A percentile compares a stretch with the other conserved stretches of the same genome.
Evolutionary conservation across 2,888 invertebrate species (phyloP).

Genomic region (Nasonia oneida): DNA sequence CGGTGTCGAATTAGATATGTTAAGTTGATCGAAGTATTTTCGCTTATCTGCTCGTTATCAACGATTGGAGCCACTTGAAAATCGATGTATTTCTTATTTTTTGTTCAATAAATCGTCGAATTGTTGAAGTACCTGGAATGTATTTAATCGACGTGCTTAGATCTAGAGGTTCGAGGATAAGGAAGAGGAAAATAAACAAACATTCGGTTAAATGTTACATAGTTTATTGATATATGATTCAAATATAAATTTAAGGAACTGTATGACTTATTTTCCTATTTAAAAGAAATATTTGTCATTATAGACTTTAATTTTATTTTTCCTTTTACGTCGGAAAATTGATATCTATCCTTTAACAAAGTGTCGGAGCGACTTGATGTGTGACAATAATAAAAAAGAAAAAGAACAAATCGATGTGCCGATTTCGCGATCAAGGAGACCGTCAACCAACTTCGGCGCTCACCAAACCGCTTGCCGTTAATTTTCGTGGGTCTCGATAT

Average conservation of each 20-base stretch:
- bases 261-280: slow-evolving; percentile 72
- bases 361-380: slow-evolving; percentile 61
- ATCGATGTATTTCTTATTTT: background rate
- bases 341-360: slow-evolving; percentile 53
- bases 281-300: slow-evolving; percentile 68
- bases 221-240: slow-evolving; percentile 76
- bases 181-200: slow-evolving; percentile 31
- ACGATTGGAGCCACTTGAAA: background rate
- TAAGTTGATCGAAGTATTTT: background rate
- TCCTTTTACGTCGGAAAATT: slow-evolving; percentile 56
- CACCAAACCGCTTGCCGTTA: background rate
- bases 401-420: slow-evolving; percentile 54
- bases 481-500: background rate
- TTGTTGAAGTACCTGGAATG: background rate
- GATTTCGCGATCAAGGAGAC: slow-evolving; percentile 54
- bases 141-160: background rate
- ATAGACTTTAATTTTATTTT: slow-evolving; percentile 63
- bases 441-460: slow-evolving; percentile 50
- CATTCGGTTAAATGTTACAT: slow-evolving; percentile 69
- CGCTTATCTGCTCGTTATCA: background rate
- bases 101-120: background rate
- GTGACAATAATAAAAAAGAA: slow-evolving; percentile 54
- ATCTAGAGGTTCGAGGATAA: background rate
- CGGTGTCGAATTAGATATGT: background rate
- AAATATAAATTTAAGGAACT: slow-evolving; percentile 77